phyloP scores from a whole-genome alignment of 2,797 vertebrate genomes.

The Anabacerthia variegaticeps region DNA sequence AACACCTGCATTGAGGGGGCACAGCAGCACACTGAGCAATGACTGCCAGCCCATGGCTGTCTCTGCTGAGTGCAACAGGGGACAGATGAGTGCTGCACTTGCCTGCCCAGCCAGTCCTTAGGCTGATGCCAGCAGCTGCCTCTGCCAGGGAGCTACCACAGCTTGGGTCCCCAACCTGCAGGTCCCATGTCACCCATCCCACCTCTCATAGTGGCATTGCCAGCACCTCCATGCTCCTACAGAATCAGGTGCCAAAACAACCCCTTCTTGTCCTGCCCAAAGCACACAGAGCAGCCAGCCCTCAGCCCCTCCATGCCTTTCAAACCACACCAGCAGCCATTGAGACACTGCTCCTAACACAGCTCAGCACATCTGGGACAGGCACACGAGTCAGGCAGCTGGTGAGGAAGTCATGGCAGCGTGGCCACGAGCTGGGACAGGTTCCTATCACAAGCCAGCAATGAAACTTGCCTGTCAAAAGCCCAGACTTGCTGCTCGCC shows the following conservation, averaged over 20 bases:
- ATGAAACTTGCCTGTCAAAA: background rate
- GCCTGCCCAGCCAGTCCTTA: rapidly evolving
- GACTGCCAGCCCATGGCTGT: background rate
- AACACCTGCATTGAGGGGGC: background rate
- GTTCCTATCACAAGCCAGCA: background rate
- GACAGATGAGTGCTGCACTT: background rate
- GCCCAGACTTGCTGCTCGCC: background rate
- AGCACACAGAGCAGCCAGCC: background rate
- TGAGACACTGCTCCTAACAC: rapidly evolving
- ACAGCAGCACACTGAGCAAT: background rate
- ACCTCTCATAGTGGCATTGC: background rate
- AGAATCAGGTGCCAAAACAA: background rate
- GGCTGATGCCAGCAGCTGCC: background rate
- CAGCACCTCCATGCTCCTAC: background rate
- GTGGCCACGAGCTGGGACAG: rapidly evolving
- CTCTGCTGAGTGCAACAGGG: rapidly evolving
- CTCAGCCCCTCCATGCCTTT: background rate
- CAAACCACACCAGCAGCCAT: background rate
- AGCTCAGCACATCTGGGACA: rapidly evolving
- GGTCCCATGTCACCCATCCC: too few relatives aligned
- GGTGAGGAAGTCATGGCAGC: background rate
- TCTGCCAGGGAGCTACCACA: background rate
- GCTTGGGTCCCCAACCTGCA: background rate
- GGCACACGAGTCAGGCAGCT: rapidly evolving
- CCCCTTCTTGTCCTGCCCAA: background rate